Base-by-base conservation (phyloP, 2,888 invertebrate species). In the Saturnia pavonia region DNA sequence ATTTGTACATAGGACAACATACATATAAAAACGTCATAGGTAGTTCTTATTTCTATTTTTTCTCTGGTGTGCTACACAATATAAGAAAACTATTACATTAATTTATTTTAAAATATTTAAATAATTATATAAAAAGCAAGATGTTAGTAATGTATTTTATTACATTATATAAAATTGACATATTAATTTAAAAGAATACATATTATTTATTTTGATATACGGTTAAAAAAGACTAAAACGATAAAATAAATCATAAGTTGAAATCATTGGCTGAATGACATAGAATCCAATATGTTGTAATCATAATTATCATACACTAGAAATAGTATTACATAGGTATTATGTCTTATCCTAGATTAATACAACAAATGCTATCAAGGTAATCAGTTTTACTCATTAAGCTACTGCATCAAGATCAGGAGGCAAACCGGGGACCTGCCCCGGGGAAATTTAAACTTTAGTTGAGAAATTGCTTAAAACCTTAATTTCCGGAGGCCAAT, bases 1-100 rank as follows among this genome's bases (percentile, higher is more conserved):
- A 87, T 91, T 92, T 92, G 91, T 92, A 92, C 92, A 91, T 85
- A 85, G 85, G 86, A 88, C 82, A 85, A 84, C 82, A 83, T 82
- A 85, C 81, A 83, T 77, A 82, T 81, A 84, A 77, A 68, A 75
- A 75, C 76, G 80, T 78, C 77, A 73, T 72, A 71, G 72, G 72
- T 78, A 80, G 72, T 74, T 72, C 74, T 75, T 78, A 80, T 85
- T 87, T 83, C 89, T 88, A 88, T 80, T 86, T 88, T 88, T 86
- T 80, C 72, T 86, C 85, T 86, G 89, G 89, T 89, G 90, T 86
- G 87, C 65, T n/a, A 65, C 34, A 9, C 34, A 9, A 40, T n/a
- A 65, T 65, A 40, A 65, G 34, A 34, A 63, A 19, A 40, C 22
- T 40, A 65, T 40, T 65, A 65, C 65, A 40, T 65, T 65, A 11